A percentile compares a stretch with the other conserved stretches of the same genome.
phyloP scores from a whole-genome alignment of 2,113 vertebrate species.

The Cinclus cinclus region DNA sequence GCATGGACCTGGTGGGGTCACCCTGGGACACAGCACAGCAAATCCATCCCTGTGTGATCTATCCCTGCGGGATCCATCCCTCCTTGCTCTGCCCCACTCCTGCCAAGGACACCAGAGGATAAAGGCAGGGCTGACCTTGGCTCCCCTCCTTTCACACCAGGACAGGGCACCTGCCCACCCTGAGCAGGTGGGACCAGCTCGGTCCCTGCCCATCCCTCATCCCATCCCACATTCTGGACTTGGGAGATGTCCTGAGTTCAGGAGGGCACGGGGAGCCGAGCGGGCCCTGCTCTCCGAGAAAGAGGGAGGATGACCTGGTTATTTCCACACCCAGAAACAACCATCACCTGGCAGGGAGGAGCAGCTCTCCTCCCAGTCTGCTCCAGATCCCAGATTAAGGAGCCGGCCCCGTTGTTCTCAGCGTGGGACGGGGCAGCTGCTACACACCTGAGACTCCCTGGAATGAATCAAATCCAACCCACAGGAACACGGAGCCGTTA shows the following conservation, averaged over 20 bases:
- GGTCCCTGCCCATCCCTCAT: background rate
- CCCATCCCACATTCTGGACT: background rate
- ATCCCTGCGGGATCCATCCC: too few relatives aligned
- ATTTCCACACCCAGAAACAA: background rate
- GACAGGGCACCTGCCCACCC: background rate
- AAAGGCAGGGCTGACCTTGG: background rate
- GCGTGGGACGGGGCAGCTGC: background rate
- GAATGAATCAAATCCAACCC: background rate
- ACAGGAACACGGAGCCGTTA: background rate
- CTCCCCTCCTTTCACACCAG: rapidly evolving
- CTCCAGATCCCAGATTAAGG: background rate
- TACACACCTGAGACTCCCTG: background rate
- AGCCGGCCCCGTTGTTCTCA: background rate
- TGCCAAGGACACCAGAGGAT: background rate
- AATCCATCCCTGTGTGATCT: background rate
- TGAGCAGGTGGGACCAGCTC: background rate
- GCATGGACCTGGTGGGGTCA: rapidly evolving
- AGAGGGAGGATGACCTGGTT: background rate
- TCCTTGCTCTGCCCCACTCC: background rate
- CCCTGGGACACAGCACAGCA: background rate
- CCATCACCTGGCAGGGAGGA: background rate
- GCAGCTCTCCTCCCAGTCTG: background rate
- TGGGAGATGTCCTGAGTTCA: background rate
- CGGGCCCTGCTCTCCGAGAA: background rate
- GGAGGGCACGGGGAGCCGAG: background rate